Evolutionary conservation across 2,888 invertebrate genomes (phyloP).

Genomic region (Cosmopolites sordidus): DNA sequence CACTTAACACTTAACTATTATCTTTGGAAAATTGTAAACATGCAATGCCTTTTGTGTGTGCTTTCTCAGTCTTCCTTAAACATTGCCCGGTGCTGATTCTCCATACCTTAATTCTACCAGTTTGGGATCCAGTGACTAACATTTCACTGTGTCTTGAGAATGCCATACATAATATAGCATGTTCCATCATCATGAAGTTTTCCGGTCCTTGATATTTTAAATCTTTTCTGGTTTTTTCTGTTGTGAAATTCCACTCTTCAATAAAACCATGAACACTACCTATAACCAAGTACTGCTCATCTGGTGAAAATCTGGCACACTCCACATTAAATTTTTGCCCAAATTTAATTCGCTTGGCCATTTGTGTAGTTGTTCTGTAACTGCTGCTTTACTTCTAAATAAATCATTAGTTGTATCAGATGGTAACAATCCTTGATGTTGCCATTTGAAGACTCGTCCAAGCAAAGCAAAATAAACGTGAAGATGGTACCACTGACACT

Average conservation of each 20-base stretch:
- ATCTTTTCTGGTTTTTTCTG: slow-evolving; percentile 98
- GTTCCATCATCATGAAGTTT: slow-evolving; percentile 99
- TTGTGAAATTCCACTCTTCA: slow-evolving; percentile 99
- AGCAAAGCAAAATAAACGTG: slow-evolving; percentile 85
- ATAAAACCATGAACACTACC: slow-evolving; percentile 98
- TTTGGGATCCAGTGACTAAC: slow-evolving; percentile 91
- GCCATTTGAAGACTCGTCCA: slow-evolving; percentile 99
- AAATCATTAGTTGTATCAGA: slow-evolving; percentile 98
- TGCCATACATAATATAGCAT: slow-evolving; percentile 87
- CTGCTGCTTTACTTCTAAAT: slow-evolving; percentile 97
- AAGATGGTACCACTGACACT: slow-evolving; percentile 97
- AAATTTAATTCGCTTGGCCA: slow-evolving; percentile 94
- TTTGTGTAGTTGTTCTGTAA: slow-evolving; percentile 92
- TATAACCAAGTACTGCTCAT: slow-evolving; percentile 97
- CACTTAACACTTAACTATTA: slow-evolving; percentile 90
- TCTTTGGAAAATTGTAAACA: slow-evolving; percentile 94
- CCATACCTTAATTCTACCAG: slow-evolving; percentile 90
- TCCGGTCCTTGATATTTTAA: slow-evolving; percentile 99
- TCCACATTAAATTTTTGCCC: slow-evolving; percentile 96
- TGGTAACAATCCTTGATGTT: slow-evolving; percentile 95
- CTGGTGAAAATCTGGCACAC: slow-evolving; percentile 94
- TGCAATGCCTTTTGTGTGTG: slow-evolving; percentile 96
- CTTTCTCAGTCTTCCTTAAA: slow-evolving; percentile 89
- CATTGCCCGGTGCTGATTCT: slow-evolving; percentile 93
- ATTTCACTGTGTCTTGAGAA: slow-evolving; percentile 98